Percentiles rank a stretch among this genome's conserved stretches.
Conservation (phyloP, 2,113 vertebrate genomes). For the Syngnathus typhle region DNA sequence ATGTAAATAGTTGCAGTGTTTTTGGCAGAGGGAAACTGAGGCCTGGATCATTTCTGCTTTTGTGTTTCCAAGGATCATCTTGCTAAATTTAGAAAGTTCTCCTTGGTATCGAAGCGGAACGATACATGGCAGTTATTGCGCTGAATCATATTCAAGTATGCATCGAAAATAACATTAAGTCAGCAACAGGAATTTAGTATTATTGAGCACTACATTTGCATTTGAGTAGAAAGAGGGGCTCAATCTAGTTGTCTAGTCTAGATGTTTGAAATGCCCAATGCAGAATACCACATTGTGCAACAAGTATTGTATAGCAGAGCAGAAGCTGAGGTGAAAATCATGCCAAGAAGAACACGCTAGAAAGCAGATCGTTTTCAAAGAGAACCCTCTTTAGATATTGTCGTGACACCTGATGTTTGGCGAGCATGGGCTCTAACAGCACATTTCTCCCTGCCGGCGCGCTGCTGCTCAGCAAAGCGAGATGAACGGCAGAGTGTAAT, state of each 20-base stretch:
- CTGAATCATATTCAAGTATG: conserved; percentile 13
- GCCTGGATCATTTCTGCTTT: conserved; percentile 25
- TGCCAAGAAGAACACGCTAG: conserved; percentile 1
- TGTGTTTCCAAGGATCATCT: conserved; percentile 26
- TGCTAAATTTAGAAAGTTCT: conserved; percentile 26
- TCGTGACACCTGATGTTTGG: conserved; percentile 26
- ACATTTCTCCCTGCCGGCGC: conserved; percentile 33
- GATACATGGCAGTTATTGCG: conserved; percentile 8
- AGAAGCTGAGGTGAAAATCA: background rate
- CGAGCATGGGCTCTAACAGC: conserved; percentile 34
- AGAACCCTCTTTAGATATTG: conserved; percentile 2
- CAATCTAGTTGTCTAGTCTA: background rate
- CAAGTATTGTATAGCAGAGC: background rate
- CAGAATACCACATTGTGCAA: background rate
- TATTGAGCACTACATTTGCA: conserved; percentile 16
- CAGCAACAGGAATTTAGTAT: background rate
- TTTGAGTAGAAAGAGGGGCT: background rate
- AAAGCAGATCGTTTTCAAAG: conserved; percentile 2
- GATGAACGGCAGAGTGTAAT: conserved; percentile 57
- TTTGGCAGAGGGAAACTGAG: conserved; percentile 14
- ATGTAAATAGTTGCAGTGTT: conserved; percentile 39
- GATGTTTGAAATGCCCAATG: background rate
- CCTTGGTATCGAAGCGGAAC: conserved; percentile 9
- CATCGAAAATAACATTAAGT: conserved; percentile 8
- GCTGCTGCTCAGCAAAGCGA: conserved; percentile 36